Evolutionary conservation across 2,113 vertebrate species (phyloP), one percentile per base, ranked within the genome.

Genomic region (Zeus faber): DNA sequence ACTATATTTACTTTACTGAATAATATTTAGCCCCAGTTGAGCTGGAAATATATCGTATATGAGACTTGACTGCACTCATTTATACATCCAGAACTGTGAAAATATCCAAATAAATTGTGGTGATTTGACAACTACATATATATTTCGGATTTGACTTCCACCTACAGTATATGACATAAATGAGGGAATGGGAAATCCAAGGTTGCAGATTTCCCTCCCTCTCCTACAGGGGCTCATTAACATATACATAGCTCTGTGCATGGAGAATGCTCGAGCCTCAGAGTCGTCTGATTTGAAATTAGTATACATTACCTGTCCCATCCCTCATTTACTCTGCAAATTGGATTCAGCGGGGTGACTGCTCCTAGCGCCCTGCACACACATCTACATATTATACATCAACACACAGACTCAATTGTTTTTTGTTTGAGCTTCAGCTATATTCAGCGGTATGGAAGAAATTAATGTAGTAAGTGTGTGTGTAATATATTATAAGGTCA

Each of bases 1-100:
- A 93, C 93, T 92, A 93, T 93, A 93, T 93, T 93, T 87, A 91
- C 91, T 92, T 91, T 91, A 29, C 9, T 4, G 9, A 29, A 29
- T 29, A 6, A 29, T 6, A 9, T 2, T 4, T 29, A 29, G 26
- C 26, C 26, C 5, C 26, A 29, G 9, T 4, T 29, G 26, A 29
- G 26, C 26, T 29, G 9, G 5, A 6, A 4, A 29, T 29, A 6
- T 29, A 29, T 29, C n/a, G n/a, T n/a, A 9, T 29, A 9, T 4
- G 9, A 29, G 26, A 6, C 26, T 6, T 6, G 26, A 29, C 2
- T 29, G 26, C 26, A 29, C 9, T 4, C 26, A 29, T 29, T 29
- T 29, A 6, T 29, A 29, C 9, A 6, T 29, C 26, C 26, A 29
- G 26, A 29, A 9, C 26, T 29, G 26, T 29, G 26, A 29, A 9